phyloP scores from a whole-genome alignment of 2,113 vertebrate genomes.

The Clarias macrocephalus region DNA sequence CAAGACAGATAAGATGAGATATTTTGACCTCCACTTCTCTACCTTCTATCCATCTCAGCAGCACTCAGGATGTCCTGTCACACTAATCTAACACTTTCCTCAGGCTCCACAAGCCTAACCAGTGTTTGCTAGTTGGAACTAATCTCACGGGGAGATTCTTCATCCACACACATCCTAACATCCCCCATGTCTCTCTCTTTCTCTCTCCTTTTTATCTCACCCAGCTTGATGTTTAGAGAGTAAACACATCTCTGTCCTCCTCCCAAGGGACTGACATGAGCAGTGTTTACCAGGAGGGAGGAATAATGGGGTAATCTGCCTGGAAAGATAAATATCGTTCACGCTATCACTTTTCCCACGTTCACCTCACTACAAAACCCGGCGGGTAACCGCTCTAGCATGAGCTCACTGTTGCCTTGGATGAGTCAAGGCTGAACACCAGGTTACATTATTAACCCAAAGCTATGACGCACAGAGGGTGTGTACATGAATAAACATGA shows the following conservation, averaged over 20 bases:
- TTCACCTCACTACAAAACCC: conserved; percentile 43
- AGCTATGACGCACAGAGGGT: not conserved
- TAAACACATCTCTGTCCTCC: conserved; percentile 43
- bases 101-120: not conserved
- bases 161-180: not conserved
- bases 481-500: conserved; percentile 23
- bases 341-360: conserved; percentile 47
- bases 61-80: conserved; percentile 17
- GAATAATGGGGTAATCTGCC: conserved; percentile 50
- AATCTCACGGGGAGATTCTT: not conserved
- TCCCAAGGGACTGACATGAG: conserved; percentile 18
- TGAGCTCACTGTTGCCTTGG: conserved; percentile 19
- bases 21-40: not conserved
- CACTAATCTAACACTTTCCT: not conserved
- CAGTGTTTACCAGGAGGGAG: conserved; percentile 45
- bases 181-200: not conserved
- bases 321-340: conserved; percentile 41
- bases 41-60: conserved; percentile 1
- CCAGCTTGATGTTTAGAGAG: conserved; percentile 44
- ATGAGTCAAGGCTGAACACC: not conserved
- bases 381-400: conserved; percentile 17
- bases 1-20: not conserved
- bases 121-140: not conserved
- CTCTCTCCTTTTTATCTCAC: conserved; percentile 37
- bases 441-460: not conserved